Evolutionary conservation across 2,888 invertebrate species (phyloP).

Genomic region (Diarsia dahlii): DNA sequence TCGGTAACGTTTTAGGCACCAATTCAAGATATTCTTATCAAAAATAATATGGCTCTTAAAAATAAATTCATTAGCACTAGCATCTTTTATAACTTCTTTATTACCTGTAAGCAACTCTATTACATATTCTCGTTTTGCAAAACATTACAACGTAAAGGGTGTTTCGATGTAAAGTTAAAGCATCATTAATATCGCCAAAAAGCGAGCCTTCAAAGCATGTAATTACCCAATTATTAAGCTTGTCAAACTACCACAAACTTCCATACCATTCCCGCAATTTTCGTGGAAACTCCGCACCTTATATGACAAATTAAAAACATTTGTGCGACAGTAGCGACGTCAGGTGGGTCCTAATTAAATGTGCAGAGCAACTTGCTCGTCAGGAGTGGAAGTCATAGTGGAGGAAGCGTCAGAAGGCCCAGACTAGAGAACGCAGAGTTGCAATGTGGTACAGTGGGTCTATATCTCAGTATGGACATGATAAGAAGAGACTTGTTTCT

Average conservation of each 20-base stretch:
- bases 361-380: conserved; percentile 46
- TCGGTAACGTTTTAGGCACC: not conserved
- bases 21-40: not conserved
- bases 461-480: no score
- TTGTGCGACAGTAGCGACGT: conserved; percentile 42
- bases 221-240: not conserved
- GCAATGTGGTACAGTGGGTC: no score
- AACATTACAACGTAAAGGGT: not conserved
- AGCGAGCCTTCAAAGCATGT: not conserved
- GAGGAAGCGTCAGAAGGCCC: conserved; percentile 22
- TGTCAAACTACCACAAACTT: not conserved
- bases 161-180: not conserved
- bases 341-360: conserved; percentile 59
- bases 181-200: not conserved
- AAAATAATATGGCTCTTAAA: not conserved
- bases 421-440: not conserved
- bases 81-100: not conserved
- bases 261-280: not conserved
- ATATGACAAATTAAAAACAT: conserved; percentile 58
- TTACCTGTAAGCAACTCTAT: not conserved
- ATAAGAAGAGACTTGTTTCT: no score
- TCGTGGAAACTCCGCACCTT: conserved; percentile 26
- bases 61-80: not conserved
- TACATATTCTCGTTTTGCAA: not conserved
- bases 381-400: conserved; percentile 1